Evolutionary conservation across 2,888 invertebrate species (phyloP), one percentile per base, ranked within the genome.

Genomic region (Teinopalpus imperialis): DNA sequence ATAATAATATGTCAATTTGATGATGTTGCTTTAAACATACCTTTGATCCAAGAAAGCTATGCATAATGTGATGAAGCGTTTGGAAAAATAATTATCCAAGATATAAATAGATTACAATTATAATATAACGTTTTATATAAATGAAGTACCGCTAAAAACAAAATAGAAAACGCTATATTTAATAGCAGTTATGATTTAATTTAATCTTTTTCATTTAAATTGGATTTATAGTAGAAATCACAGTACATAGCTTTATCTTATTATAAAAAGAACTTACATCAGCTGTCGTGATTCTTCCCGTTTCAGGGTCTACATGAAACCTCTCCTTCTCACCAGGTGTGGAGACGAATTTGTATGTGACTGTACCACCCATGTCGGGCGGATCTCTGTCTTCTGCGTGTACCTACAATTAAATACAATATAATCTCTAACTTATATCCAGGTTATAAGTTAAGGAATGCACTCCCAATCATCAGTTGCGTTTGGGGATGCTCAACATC

Each of bases 341-440:
- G 43, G 93, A 92, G 6, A 95, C 93, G 66, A 98, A 94, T 63
- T 94, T 93, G 83, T 97, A 98, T 5, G 92, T 94, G 40, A 98
- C 93, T 42, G 92, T 94, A 9, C 94, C 94, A 61, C 96, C 94
- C 63, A 92, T 91, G 54, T 94, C 93, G 0, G 91, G 91, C 2
- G 92, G 92, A 79, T 96, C 96, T 39, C 87, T 78, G 74, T 96
- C 96, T 52, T 87, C 90, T 13, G 96, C 96, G 49, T 88, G 81
- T 7, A 96, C 94, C 92, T 94, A 65, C n/a, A 48, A 53, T 46
- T n/a, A n/a, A n/a, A n/a, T n/a, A n/a, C n/a, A n/a, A n/a, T n/a
- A n/a, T n/a, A n/a, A n/a, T n/a, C n/a, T n/a, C n/a, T n/a, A n/a
- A n/a, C n/a, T n/a, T n/a, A n/a, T n/a, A n/a, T n/a, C n/a, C n/a